Conservation (phyloP, 2,888 invertebrate species). For the Fabriciana adippe region DNA sequence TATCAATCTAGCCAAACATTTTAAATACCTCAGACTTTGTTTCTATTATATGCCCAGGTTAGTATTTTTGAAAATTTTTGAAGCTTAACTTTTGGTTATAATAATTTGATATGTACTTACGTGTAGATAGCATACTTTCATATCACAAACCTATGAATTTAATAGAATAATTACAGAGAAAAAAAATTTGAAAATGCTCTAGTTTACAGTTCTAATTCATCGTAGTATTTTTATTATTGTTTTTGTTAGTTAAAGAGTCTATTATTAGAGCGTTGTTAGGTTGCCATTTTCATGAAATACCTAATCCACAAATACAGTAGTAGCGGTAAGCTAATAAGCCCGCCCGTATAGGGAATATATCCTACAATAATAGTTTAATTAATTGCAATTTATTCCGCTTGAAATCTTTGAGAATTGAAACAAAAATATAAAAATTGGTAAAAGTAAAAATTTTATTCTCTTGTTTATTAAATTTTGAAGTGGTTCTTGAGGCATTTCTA, state of each 20-base stretch:
- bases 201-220: neutral
- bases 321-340: neutral
- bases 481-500: too few relatives aligned
- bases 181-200: neutral
- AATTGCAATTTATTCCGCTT: too few relatives aligned
- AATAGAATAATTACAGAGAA: neutral
- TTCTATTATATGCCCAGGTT: too few relatives aligned
- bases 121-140: too few relatives aligned
- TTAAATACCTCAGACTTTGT: too few relatives aligned
- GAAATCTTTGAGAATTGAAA: too few relatives aligned
- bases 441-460: neutral
- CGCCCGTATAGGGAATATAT: neutral
- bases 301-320: neutral
- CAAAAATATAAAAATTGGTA: neutral
- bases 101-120: too few relatives aligned
- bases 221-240: constrained; percentile 11
- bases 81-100: too few relatives aligned
- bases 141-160: neutral
- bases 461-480: too few relatives aligned
- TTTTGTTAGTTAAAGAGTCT: constrained; percentile 8
- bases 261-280: neutral
- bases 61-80: too few relatives aligned
- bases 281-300: neutral
- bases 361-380: neutral
- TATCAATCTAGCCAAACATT: too few relatives aligned